phyloP scores from a whole-genome alignment of 2,797 vertebrate genomes.

The Gambelia wislizenii region DNA sequence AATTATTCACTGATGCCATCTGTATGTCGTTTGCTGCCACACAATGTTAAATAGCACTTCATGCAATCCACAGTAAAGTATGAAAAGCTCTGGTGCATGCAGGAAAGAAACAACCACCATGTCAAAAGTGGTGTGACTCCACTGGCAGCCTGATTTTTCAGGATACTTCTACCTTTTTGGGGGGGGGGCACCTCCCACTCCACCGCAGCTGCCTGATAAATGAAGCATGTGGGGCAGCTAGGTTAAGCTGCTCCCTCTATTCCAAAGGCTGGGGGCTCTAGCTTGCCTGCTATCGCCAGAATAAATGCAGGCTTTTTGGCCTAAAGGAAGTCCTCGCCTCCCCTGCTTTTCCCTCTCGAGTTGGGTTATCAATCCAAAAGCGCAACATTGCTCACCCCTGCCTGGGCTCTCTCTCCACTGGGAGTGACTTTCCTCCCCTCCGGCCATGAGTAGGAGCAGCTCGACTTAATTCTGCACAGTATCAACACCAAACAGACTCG shows the following conservation, averaged over 20 bases:
- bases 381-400: slow-evolving; percentile 57
- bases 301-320: slow-evolving; percentile 75
- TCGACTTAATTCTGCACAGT: slow-evolving; percentile 75
- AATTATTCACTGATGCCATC: background rate
- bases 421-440: slow-evolving; percentile 73
- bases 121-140: background rate
- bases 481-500: slow-evolving; percentile 77
- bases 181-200: slow-evolving; percentile 30
- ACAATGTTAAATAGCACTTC: background rate
- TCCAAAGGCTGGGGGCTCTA: slow-evolving; percentile 65
- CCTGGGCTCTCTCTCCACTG: slow-evolving; percentile 67
- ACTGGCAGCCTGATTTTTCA: background rate
- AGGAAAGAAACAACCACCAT: background rate
- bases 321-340: slow-evolving; percentile 48
- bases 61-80: no score
- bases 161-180: slow-evolving; percentile 1
- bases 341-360: background rate
- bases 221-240: slow-evolving; percentile 70
- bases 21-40: background rate
- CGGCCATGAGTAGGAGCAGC: slow-evolving; percentile 72
- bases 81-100: background rate
- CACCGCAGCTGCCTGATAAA: slow-evolving; percentile 71
- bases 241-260: slow-evolving; percentile 73
- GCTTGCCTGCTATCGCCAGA: slow-evolving; percentile 77
- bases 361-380: slow-evolving; percentile 74